A percentile compares a stretch with the other conserved stretches of the same genome.
Evolutionary conservation across 2,888 invertebrate genomes (phyloP).

Genomic region (Tanytarsus gracilentus): DNA sequence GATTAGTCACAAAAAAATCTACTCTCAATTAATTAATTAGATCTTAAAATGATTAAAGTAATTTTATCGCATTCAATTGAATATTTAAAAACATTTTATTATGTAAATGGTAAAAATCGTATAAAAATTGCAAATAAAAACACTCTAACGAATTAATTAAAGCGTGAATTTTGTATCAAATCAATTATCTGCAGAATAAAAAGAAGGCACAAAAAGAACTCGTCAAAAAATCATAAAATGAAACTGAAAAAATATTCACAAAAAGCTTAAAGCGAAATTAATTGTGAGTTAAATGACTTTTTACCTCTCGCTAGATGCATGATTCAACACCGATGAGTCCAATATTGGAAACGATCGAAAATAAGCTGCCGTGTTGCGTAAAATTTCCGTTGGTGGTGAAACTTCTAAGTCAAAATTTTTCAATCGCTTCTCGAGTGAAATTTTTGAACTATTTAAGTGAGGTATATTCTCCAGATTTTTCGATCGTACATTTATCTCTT

Average conservation of each 20-base stretch:
- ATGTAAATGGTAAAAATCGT: neutral
- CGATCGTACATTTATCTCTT: slow-evolving; percentile 62
- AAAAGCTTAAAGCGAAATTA: neutral
- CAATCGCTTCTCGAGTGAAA: slow-evolving; percentile 52
- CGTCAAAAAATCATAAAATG: slow-evolving; percentile 7
- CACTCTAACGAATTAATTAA: slow-evolving; percentile 19
- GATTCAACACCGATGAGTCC: slow-evolving; percentile 64
- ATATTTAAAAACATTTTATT: neutral
- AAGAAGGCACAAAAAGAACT: slow-evolving; percentile 18
- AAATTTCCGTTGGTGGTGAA: slow-evolving; percentile 67
- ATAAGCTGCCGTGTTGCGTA: slow-evolving; percentile 62
- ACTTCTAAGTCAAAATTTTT: slow-evolving; percentile 73
- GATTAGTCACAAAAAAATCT: too few relatives aligned
- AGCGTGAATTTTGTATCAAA: neutral
- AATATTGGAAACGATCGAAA: slow-evolving; percentile 78
- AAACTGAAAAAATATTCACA: neutral
- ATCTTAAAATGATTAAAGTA: too few relatives aligned
- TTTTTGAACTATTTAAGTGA: slow-evolving; percentile 33
- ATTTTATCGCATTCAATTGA: neutral
- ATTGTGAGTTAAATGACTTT: neutral
- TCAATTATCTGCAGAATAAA: slow-evolving; percentile 18
- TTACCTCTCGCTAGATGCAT: slow-evolving; percentile 60
- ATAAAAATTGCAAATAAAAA: neutral
- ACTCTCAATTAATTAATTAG: too few relatives aligned
- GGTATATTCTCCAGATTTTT: slow-evolving; percentile 64